A percentile compares a stretch with the other conserved stretches of the same genome.
These are phyloP conservation scores for Chionomys nivalis DNA, from an alignment of 2,113 vertebrate species.

Conservation along the genomic window DNA sequence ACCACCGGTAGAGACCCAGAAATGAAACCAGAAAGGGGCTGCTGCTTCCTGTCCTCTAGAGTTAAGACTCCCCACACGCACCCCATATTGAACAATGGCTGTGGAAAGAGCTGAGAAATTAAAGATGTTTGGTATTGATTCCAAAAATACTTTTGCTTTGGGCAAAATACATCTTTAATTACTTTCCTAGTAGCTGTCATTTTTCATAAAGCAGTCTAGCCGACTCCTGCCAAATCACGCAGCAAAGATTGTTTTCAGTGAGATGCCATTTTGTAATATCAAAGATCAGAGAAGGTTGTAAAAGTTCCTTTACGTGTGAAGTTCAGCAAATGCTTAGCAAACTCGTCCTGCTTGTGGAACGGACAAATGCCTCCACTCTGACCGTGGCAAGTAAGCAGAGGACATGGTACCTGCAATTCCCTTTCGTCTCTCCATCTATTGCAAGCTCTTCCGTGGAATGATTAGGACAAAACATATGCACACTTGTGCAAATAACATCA, in stretches of 20 bases:
- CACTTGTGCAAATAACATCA: not conserved
- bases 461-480: slow-evolving; percentile 55
- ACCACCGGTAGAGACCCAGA: not conserved
- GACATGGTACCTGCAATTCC: not conserved
- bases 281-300: slow-evolving; percentile 78
- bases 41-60: slow-evolving; percentile 59
- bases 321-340: slow-evolving; percentile 59
- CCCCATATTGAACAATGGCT: slow-evolving; percentile 80
- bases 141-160: slow-evolving; percentile 91
- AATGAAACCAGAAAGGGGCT: slow-evolving; percentile 62
- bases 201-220: slow-evolving; percentile 90
- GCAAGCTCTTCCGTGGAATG: not conserved
- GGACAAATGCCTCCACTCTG: not conserved
- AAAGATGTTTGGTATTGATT: slow-evolving; percentile 89
- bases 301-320: not conserved
- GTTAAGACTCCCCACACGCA: slow-evolving; percentile 60
- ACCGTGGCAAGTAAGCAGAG: not conserved
- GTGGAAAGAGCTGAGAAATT: slow-evolving; percentile 85
- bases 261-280: slow-evolving; percentile 81
- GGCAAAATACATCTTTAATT: slow-evolving; percentile 93
- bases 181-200: slow-evolving; percentile 90
- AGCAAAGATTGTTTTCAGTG: slow-evolving; percentile 86
- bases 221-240: slow-evolving; percentile 86
- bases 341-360: not conserved
- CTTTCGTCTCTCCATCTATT: not conserved